Evolutionary conservation across 2,888 invertebrate genomes (phyloP), one percentile per base, ranked within the genome.

Genomic region (Halocaridina rubra): DNA sequence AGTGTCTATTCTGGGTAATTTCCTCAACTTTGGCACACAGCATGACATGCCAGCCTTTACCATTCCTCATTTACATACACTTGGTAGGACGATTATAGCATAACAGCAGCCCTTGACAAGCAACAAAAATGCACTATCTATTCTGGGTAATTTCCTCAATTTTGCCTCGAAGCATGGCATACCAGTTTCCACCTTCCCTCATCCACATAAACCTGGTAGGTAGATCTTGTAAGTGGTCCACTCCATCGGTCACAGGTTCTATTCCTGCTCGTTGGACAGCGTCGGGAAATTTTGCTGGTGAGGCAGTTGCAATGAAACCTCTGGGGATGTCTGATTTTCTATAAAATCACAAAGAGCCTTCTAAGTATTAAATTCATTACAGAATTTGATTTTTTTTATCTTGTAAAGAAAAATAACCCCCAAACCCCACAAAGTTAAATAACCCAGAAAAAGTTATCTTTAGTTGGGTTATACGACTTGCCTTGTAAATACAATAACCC

Each of bases 131-230:
- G 39, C 3, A 16, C 30, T 76, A 16, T 29, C 2, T n/a, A 0
- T 39, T 13, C 19, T 29, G 19, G n/a, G 81, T 57, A 4, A 84
- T 81, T 10, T 33, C 59, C 39, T 81, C 78, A 61, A 84, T 82
- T 86, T 78, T 91, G 90, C 81, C 90, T 90, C 77, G 91, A 8
- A 88, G 76, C 29, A 84, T 86, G 22, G 77, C 39, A 46, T 78
- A 67, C 82, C 82, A 88, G 78, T 86, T 84, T 13, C 84, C 78
- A n/a, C 80, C 80, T 67, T 84, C 67, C 59, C 13, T 75, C 84
- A 86, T 86, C 53, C 75, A 75, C 59, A 61, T 19, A 19, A 69
- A 75, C 3, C 69, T 53, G 22, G 75, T 82, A 4, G 80, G 76
- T 3, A 80, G 69, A 24, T 61, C 16, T 24, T 84, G 27, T 0